Conservation (phyloP, 1,140 invertebrate species). For the Globodera ellingtonae region DNA sequence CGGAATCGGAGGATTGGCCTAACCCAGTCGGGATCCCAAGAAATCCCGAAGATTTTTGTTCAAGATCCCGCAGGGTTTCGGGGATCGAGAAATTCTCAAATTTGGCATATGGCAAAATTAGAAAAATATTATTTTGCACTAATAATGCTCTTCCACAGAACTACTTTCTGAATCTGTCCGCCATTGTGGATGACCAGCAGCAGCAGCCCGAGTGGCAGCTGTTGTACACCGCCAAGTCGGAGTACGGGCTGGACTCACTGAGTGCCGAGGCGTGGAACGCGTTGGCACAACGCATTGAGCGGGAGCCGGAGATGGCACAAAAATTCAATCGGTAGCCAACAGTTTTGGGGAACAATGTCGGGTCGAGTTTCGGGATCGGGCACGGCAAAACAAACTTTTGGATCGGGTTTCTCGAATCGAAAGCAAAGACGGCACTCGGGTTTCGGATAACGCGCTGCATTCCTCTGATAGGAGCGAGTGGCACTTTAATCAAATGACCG, state of each 20-base stretch:
- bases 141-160: constrained; percentile 44
- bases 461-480: background rate
- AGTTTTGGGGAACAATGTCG: too few relatives aligned
- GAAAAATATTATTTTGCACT: constrained; percentile 12
- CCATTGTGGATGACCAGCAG: background rate
- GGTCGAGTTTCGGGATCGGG: background rate
- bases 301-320: background rate
- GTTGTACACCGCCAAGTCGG: constrained; percentile 55
- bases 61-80: too few relatives aligned
- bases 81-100: too few relatives aligned
- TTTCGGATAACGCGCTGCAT: background rate
- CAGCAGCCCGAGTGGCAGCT: constrained; percentile 54
- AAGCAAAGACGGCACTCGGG: background rate
- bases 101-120: background rate
- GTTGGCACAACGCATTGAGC: constrained; percentile 36
- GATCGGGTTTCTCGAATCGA: too few relatives aligned
- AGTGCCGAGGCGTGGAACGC: constrained; percentile 53
- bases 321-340: constrained; percentile 20
- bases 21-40: too few relatives aligned
- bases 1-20: too few relatives aligned
- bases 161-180: constrained; percentile 54
- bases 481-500: too few relatives aligned
- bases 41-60: too few relatives aligned
- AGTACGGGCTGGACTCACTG: constrained; percentile 53
- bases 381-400: background rate